Evolutionary conservation across 2,797 vertebrate species (phyloP).

Genomic region (Manis javanica): DNA sequence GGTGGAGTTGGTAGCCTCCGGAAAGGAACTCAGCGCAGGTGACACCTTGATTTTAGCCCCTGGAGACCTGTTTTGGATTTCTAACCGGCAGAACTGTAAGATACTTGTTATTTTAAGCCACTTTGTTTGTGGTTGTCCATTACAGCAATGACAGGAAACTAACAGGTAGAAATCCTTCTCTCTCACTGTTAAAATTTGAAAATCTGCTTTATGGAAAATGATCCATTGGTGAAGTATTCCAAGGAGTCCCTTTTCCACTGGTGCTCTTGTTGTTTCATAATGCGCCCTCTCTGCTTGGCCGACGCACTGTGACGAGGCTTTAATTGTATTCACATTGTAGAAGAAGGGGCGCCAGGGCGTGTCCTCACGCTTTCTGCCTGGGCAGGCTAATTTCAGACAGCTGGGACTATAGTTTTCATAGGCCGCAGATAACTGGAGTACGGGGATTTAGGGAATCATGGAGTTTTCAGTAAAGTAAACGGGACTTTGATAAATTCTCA

Average conservation of each 20-base stretch:
- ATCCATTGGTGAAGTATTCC: rapidly evolving
- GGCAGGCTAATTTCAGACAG: background rate
- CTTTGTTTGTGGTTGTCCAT: background rate
- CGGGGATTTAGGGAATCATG: background rate
- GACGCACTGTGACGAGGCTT: background rate
- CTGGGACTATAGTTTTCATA: background rate
- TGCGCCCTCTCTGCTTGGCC: background rate
- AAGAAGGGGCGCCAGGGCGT: rapidly evolving
- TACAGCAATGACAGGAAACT: background rate
- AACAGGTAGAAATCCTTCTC: background rate
- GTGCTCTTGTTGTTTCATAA: background rate
- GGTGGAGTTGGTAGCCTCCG: background rate
- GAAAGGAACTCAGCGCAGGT: background rate
- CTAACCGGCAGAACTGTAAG: background rate
- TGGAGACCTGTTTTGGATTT: background rate
- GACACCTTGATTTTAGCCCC: background rate
- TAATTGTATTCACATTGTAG: background rate
- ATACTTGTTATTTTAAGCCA: background rate
- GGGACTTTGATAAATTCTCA: background rate
- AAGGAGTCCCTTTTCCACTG: background rate
- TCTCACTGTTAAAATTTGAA: background rate
- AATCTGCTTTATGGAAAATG: background rate
- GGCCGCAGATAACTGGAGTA: background rate
- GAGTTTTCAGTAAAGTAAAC: background rate
- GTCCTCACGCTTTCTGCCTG: rapidly evolving